These are phyloP conservation scores for Andrena camellia DNA, from an alignment of 2,888 invertebrate species.

Conservation along the genomic window DNA sequence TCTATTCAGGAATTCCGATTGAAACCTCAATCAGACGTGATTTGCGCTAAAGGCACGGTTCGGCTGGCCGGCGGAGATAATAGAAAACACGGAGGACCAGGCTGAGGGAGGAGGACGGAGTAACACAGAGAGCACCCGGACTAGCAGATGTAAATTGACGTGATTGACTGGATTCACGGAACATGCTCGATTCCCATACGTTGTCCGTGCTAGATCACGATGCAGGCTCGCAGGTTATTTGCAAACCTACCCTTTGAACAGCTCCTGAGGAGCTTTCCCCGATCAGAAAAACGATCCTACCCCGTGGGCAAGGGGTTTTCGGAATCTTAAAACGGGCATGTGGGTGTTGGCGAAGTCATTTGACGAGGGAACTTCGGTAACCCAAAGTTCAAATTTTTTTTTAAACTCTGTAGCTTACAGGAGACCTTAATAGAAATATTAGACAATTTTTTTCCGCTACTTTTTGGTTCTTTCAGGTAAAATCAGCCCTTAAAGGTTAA, in stretches of 20 bases:
- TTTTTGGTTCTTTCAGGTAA: too few relatives aligned
- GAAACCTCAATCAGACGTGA: constrained; percentile 81
- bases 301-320: too few relatives aligned
- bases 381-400: too few relatives aligned
- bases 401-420: too few relatives aligned
- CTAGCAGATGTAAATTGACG: constrained; percentile 77
- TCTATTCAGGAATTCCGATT: constrained; percentile 81
- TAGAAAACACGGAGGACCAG: constrained; percentile 56
- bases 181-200: constrained; percentile 63
- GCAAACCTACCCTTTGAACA: constrained; percentile 23
- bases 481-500: too few relatives aligned
- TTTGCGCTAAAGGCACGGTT: constrained; percentile 76
- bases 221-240: constrained; percentile 33
- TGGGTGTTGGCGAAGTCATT: too few relatives aligned
- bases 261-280: neutral
- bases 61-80: constrained; percentile 69
- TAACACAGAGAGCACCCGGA: constrained; percentile 46
- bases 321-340: too few relatives aligned
- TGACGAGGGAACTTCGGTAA: too few relatives aligned
- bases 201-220: constrained; percentile 32
- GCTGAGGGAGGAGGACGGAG: constrained; percentile 4
- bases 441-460: too few relatives aligned
- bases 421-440: too few relatives aligned
- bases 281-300: neutral
- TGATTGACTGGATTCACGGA: constrained; percentile 78